Percentiles rank a stretch among this genome's conserved stretches.
These are phyloP conservation scores for Drosophila formosana DNA, from an alignment of 2,888 invertebrate genomes.

Conservation along the genomic window DNA sequence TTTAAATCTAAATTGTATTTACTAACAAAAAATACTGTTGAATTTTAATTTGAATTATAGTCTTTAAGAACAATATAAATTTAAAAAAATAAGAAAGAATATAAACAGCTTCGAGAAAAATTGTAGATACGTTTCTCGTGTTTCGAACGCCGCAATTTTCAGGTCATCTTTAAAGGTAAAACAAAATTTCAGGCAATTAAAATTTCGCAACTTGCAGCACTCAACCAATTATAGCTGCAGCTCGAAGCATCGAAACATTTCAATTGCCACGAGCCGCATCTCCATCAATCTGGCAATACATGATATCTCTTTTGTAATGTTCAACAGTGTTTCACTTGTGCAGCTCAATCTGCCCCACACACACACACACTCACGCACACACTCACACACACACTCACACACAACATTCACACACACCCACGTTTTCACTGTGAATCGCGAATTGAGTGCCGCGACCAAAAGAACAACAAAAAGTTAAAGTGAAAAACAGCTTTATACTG, in stretches of 20 bases:
- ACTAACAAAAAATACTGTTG: too few species aligned
- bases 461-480: conserved; percentile 26
- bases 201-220: conserved; percentile 4
- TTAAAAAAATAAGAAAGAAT: too few species aligned
- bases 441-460: conserved; percentile 33
- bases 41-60: too few species aligned
- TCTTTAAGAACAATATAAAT: too few species aligned
- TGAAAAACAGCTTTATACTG: conserved; percentile 33
- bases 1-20: too few species aligned
- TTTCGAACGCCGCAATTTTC: neutral
- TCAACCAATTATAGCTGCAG: conserved; percentile 3
- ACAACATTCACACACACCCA: neutral
- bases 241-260: conserved; percentile 9
- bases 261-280: conserved; percentile 14
- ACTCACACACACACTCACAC: neutral
- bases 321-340: conserved; percentile 2
- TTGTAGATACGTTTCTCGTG: neutral
- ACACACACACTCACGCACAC: neutral
- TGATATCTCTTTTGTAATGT: conserved; percentile 18
- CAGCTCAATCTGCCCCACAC: conserved; percentile 17
- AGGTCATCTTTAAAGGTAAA: neutral
- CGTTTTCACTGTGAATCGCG: neutral
- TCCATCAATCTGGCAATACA: conserved; percentile 23
- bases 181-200: conserved; percentile 11
- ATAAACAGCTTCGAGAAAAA: neutral